Evolutionary conservation across 2,888 invertebrate genomes (phyloP), one percentile per base, ranked within the genome.

Genomic region (Epirrhoe tristata): DNA sequence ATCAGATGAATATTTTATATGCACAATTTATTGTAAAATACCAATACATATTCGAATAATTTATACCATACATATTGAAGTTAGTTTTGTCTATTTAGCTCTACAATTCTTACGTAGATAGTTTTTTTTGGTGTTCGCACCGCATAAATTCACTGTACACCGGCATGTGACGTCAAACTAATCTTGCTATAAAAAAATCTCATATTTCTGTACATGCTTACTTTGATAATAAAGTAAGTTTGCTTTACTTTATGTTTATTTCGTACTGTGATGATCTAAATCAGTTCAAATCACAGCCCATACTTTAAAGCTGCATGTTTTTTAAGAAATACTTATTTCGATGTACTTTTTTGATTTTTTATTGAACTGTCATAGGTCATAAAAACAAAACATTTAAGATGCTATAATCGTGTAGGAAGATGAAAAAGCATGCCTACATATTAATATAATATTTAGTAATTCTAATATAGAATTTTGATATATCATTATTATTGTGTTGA

Each of bases 121-220:
- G 7, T 1, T 8, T 6, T 12, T 24, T 39, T 46, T 46, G 46
- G 14, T 36, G 43, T 52, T 32, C 39, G 6, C 51, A 53, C 43
- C 12, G 12, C 17, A 16, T 43, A 52, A 48, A 54, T 58, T 16
- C 16, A 32, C 46, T 12, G 34, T 57, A 43, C 36, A 12, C 51
- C 48, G 24, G 48, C 12, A 16, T 46, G 14, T 65, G 64, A 65
- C 58, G 55, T 59, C 39, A 51, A 39, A 16, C 39, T 50, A 17
- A 46, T 31, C 10, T 0, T 14, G 14, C 34, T n/a, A 53, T 63
- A 54, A 14, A 39, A 36, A 43, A 12, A 24, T 24, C 24, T 43
- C 12, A 43, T 43, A 43, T 12, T 12, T 43, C 12, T 43, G 36
- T 36, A 1, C 39, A 43, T 43, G 12, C 3, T 10, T 43, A 43